Base-by-base conservation (phyloP, 2,797 vertebrate species). In the Sebastes taczanowskii region DNA sequence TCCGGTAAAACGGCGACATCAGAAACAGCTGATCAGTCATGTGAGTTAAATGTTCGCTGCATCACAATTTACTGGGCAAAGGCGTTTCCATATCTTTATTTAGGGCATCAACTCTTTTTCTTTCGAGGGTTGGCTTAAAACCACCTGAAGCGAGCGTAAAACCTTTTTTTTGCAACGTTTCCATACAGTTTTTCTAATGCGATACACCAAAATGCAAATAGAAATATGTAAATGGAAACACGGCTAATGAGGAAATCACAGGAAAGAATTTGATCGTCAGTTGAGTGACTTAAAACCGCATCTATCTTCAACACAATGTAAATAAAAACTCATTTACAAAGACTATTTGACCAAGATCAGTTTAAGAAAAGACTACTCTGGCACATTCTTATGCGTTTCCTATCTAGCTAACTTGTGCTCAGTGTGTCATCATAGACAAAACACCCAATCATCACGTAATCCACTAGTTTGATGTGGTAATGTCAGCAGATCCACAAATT, bases 271-370 rank as follows among this genome's bases (percentile, higher is more conserved):
- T 71, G 4, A 16, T 78, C 61, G 25, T 71, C 13, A 49, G 0
- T 46, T 46, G 42, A 42, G 38, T 42, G 38, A 42, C 38, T 42
- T 42, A 42, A 46, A 46, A 46, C 16, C 16, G 3, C 42, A 46
- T 46, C 6, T 46, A 46, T 46, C 42, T 46, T 46, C 42, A 23
- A 23, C 23, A 23, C 23, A 23, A 23, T 23, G 23, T 11, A 22
- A 53, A 25, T 25, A 16, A 69, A 78, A 75, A 63, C 7, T 6
- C 6, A 52, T 71, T 61, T 32, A 55, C 59, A 18, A 23, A 61
- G 5, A 82, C 69, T 68, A 68, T 65, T 68, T 80, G 72, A 80
- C 77, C 66, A 56, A 65, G 25, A 67, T 73, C 13, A 30, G 34
- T 46, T 67, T 46, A 67, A 76, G 60, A 59, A 58, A 52, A 71